Evolutionary conservation across 2,113 vertebrate species (phyloP), one percentile per base, ranked within the genome.

Genomic region (Poecile atricapillus): DNA sequence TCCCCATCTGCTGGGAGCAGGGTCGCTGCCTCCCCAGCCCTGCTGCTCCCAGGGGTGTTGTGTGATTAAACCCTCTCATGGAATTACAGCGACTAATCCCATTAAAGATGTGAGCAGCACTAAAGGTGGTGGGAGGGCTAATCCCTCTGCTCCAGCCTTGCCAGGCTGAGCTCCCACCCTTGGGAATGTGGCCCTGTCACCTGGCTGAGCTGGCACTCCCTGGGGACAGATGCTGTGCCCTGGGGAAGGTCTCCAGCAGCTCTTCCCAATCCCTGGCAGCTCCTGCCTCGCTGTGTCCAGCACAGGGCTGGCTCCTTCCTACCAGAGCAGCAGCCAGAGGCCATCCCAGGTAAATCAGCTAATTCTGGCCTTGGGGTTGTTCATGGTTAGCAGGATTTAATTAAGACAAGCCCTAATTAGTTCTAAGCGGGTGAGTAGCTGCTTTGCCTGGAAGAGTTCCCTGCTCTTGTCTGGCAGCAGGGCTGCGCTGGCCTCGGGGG

Each of bases 391-490:
- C 44, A 24, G 95, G 81, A 87, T 97, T 96, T 96, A 95, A 96
- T 96, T 95, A 95, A 97, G 96, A 84, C 76, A 10, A 85, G 58
- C 65, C 73, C 77, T 97, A 95, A 96, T 96, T 95, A 93, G 91
- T 24, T 62, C 25, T 87, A 85, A 95, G 87, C 4, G 5, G 74
- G 35, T 76, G 91, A 91, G 60, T 15, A 43, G 89, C 37, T 25
- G 58, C 74, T 91, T 79, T 63, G 91, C 91, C 81, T 94, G 84
- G 83, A 89, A 79, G 87, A 82, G 67, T 58, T 83, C 70, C 80
- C 91, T 33, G 59, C 79, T 83, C 75, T 52, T 18, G 33, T 9
- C 50, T 69, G 78, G 85, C 46, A 28, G 80, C 73, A 41, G 47
- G 43, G 62, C 56, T 95, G 43, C 5, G 0, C 60, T 35, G 64